A percentile compares a stretch with the other conserved stretches of the same genome.
These are phyloP conservation scores for Nymphalis urticae DNA, from an alignment of 2,888 invertebrate species.

Conservation along the genomic window DNA sequence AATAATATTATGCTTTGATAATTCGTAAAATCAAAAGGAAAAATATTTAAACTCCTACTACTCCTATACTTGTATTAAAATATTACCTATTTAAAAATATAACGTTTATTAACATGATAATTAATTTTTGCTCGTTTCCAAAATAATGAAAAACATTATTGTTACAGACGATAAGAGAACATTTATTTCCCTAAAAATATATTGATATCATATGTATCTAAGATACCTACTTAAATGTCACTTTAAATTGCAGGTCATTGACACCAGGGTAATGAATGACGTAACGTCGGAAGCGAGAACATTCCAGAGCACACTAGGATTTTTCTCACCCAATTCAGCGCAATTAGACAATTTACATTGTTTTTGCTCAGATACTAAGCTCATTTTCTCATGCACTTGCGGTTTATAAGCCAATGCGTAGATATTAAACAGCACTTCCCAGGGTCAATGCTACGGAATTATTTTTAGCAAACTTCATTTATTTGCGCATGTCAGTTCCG, in stretches of 20 bases:
- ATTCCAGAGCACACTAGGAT: conserved; percentile 54
- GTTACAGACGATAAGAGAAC: no score
- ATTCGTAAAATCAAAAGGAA: background rate
- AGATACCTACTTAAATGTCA: conserved; percentile 19
- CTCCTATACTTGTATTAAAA: no score
- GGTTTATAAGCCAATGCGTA: conserved; percentile 38
- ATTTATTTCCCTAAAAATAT: background rate
- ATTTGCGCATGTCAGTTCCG: conserved; percentile 39
- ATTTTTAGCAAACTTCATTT: conserved; percentile 46
- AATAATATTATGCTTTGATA: background rate
- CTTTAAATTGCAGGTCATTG: conserved; percentile 50
- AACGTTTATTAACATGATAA: no score
- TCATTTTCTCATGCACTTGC: conserved; percentile 17
- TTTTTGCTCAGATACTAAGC: conserved; percentile 47
- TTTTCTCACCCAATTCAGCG: conserved; percentile 64
- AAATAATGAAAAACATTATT: no score
- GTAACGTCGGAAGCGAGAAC: conserved; percentile 54
- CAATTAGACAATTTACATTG: conserved; percentile 64
- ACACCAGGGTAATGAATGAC: conserved; percentile 50
- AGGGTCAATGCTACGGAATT: conserved; percentile 58
- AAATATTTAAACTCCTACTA: background rate
- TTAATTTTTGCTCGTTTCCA: no score
- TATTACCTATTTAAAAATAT: no score
- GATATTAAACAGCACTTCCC: conserved; percentile 48
- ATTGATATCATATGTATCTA: background rate